Percentiles rank a stretch among this genome's conserved stretches.
Evolutionary conservation across 2,113 vertebrate species (phyloP).

Genomic region (Parus major): DNA sequence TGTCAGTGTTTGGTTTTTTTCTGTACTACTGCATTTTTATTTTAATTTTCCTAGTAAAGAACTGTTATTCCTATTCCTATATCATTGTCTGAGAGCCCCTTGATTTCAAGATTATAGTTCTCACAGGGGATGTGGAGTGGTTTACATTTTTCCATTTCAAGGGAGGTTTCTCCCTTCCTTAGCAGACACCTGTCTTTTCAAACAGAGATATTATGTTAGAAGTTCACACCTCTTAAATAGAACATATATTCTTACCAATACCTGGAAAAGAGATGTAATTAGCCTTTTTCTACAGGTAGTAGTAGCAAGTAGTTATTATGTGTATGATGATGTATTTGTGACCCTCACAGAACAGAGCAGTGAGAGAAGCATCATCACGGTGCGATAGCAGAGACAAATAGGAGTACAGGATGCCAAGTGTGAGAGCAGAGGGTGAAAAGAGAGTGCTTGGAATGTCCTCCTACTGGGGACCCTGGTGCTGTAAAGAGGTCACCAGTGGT

Average conservation of each 20-base stretch:
- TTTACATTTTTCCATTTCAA: too few species aligned
- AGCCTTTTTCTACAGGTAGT: background rate
- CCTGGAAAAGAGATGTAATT: background rate
- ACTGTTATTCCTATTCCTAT: too few species aligned
- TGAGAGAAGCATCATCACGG: accelerated
- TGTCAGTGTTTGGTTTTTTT: too few species aligned
- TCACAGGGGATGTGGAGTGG: too few species aligned
- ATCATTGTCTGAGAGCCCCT: too few species aligned
- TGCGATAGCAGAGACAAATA: background rate
- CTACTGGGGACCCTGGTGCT: background rate
- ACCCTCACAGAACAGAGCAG: background rate
- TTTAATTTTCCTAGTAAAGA: too few species aligned
- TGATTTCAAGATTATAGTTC: too few species aligned
- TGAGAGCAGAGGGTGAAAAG: background rate
- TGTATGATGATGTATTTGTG: background rate
- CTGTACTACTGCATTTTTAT: too few species aligned
- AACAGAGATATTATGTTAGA: background rate
- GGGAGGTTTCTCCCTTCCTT: too few species aligned
- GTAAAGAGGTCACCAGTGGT: background rate
- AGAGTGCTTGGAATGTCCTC: background rate
- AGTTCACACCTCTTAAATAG: background rate
- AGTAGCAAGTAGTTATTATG: background rate
- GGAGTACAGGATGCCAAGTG: background rate
- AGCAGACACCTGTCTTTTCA: too few species aligned
- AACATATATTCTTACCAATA: background rate